Base-by-base conservation (phyloP, 2,113 vertebrate species). In the Tylochromis polylepis region DNA sequence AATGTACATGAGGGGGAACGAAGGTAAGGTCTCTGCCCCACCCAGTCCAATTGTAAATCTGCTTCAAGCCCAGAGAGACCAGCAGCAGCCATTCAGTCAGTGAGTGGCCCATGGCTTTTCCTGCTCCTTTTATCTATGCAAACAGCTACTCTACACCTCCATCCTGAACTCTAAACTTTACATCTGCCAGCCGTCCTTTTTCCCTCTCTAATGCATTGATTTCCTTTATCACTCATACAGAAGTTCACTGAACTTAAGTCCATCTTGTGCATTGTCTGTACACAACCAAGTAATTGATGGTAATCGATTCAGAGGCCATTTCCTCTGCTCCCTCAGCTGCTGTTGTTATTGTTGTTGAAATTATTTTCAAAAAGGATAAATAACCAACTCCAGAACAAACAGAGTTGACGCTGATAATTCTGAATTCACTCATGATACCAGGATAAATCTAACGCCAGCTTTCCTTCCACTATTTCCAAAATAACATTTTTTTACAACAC, bases 51-150 rank as follows among this genome's bases (percentile, higher is more conserved):
- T 29, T 53, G 41, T 38, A 38, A 2, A 43, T 81, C 83, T 80
- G 72, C 57, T 20, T 11, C 34, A 56, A 62, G 84, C 20, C 51
- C 93, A 94, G 92, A 88, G 82, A 88, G 67, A 51, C 58, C 84
- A 83, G 51, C 24, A 34, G 78, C 83, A 81, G 51, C 41, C 87
- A 82, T 51, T 51, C 67, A 81, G 80, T 85, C 87, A 85, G 14
- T 46, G 53, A 43, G n/a, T 55, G 75, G 81, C 57, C 43, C 29
- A 4, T 20, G 12, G 78, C 72, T 38, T 79, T 78, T 59, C 57
- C 70, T 31, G 56, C 79, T 84, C 27, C 57, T 67, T 38, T 82
- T 14, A 58, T 78, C 62, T 70, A 46, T 46, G 41, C 22, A 29
- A 75, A 77, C 3, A 38, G 3, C 14, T 2, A n/a, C 49, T 56